These are phyloP conservation scores for Protaetia brevitarsis DNA, from an alignment of 1,140 invertebrate species.

Conservation along the genomic window DNA sequence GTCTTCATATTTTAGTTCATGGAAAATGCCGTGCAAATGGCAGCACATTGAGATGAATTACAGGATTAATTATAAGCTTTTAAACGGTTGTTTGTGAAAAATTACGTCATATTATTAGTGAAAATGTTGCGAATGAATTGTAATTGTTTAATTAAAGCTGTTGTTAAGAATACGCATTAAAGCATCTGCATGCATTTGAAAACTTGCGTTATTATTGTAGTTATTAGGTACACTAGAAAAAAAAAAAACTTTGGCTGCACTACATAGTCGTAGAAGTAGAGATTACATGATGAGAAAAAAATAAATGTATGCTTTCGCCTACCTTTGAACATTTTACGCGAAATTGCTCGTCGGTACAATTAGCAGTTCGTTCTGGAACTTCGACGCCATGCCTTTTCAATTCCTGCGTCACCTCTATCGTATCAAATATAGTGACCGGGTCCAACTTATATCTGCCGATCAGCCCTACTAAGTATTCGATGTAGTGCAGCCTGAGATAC, in stretches of 20 bases:
- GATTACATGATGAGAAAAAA: too few species aligned
- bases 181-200: constrained; percentile 6
- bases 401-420: constrained; percentile 81
- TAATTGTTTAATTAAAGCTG: too few species aligned
- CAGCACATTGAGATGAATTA: too few species aligned
- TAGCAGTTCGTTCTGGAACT: constrained; percentile 65
- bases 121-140: too few species aligned
- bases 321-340: constrained; percentile 7
- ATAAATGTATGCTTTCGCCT: not conserved
- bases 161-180: constrained; percentile 14
- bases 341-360: constrained; percentile 55
- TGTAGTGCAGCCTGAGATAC: constrained; percentile 79
- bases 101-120: too few species aligned
- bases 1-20: too few species aligned
- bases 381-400: constrained; percentile 75
- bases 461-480: constrained; percentile 88
- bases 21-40: too few species aligned
- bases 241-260: constrained; percentile 4
- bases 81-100: too few species aligned
- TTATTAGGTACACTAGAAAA: not conserved
- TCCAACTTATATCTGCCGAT: constrained; percentile 80
- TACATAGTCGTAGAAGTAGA: not conserved
- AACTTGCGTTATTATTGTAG: too few species aligned
- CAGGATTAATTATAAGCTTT: too few species aligned
- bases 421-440: constrained; percentile 82